Conservation (phyloP, 2,113 vertebrate species). For the Menura novaehollandiae region DNA sequence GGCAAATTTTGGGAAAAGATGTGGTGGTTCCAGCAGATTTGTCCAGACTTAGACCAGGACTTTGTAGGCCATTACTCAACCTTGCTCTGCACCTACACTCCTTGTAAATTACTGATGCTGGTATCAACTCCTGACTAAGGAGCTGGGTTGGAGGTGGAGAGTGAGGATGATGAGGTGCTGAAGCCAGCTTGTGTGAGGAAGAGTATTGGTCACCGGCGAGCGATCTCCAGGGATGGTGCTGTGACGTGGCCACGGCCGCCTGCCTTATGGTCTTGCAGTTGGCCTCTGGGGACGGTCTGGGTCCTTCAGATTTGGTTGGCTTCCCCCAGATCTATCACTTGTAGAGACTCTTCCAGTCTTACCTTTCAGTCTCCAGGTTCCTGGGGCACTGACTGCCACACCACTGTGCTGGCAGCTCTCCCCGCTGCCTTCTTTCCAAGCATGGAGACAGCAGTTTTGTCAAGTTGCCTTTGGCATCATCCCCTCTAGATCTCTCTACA, state of each 20-base stretch:
- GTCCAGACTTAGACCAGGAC: background rate
- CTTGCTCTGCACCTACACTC: background rate
- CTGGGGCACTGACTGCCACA: accelerated
- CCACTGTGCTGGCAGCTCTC: background rate
- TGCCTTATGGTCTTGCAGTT: background rate
- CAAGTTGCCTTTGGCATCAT: background rate
- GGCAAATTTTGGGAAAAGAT: background rate
- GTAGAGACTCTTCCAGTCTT: background rate
- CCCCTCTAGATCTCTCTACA: background rate
- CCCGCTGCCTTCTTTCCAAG: background rate
- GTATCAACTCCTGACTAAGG: background rate
- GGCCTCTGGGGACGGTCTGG: background rate
- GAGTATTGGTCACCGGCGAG: background rate
- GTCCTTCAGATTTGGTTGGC: background rate
- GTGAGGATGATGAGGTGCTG: background rate
- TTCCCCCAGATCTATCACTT: background rate
- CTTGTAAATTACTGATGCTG: background rate
- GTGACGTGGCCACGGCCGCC: background rate
- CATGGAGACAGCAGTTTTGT: accelerated
- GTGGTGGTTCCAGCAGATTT: background rate
- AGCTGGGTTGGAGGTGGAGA: background rate
- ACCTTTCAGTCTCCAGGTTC: background rate
- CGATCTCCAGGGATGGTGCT: background rate
- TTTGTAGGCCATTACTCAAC: background rate
- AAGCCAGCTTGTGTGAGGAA: background rate